A percentile compares a stretch with the other conserved stretches of the same genome.
phyloP scores from a whole-genome alignment of 2,113 vertebrate genomes.

The Gnathonemus longibarbis region DNA sequence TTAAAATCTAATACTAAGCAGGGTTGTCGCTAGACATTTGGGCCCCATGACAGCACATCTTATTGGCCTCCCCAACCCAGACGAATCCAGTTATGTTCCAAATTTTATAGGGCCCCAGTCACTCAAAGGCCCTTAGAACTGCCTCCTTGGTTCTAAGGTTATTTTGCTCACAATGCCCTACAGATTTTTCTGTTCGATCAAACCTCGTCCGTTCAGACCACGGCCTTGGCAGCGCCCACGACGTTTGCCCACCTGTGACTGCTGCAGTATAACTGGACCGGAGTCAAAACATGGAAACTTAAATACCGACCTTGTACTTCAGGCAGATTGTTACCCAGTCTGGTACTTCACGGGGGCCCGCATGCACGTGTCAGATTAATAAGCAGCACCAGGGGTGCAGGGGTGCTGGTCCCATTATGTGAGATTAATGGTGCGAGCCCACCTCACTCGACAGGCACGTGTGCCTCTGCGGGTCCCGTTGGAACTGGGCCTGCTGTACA shows the following conservation, averaged over 20 bases:
- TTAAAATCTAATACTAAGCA: background rate
- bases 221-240: background rate
- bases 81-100: background rate
- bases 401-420: background rate
- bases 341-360: background rate
- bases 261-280: slow-evolving; percentile 56
- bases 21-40: too few species aligned
- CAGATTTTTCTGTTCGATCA: background rate
- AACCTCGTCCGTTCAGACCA: slow-evolving; percentile 24
- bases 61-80: too few species aligned
- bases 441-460: background rate
- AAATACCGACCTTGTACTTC: slow-evolving; percentile 52
- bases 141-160: background rate
- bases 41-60: too few species aligned
- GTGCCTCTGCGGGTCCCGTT: background rate
- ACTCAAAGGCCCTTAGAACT: background rate
- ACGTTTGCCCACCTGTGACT: slow-evolving; percentile 32
- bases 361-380: slow-evolving; percentile 7
- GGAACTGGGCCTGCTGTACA: background rate
- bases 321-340: slow-evolving; percentile 47
- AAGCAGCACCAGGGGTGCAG: background rate
- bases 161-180: background rate
- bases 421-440: slow-evolving; percentile 20
- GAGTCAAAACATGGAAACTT: slow-evolving; percentile 47
- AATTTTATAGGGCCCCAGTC: background rate